A percentile compares a stretch with the other conserved stretches of the same genome.
Conservation (phyloP, 1,140 invertebrate species). For the Drosophila nebulosa region DNA sequence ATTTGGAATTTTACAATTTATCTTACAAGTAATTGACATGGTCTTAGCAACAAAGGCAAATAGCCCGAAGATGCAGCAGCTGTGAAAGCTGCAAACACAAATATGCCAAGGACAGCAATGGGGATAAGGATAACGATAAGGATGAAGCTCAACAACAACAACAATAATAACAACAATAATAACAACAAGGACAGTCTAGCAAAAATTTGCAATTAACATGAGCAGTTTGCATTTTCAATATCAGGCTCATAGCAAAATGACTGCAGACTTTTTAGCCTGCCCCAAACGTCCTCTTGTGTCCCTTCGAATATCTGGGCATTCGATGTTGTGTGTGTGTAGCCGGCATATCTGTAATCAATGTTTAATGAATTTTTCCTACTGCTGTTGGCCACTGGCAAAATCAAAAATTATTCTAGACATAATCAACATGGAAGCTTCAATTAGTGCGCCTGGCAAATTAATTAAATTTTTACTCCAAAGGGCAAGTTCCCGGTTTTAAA, state of each 20-base stretch:
- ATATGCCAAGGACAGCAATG: background rate
- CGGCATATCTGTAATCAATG: conserved; percentile 54
- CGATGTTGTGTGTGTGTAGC: background rate
- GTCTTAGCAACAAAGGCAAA: conserved; percentile 18
- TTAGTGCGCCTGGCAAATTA: conserved; percentile 29
- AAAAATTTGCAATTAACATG: conserved; percentile 57
- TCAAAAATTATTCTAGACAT: conserved; percentile 46
- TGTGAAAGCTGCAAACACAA: conserved; percentile 23
- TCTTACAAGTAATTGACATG: conserved; percentile 45
- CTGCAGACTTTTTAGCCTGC: no score
- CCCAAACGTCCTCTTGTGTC: background rate
- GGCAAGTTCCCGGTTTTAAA: background rate
- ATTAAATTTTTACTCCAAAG: conserved; percentile 33
- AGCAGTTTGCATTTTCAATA: conserved; percentile 31
- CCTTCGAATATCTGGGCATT: background rate
- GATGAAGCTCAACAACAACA: background rate
- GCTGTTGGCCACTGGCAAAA: conserved; percentile 7
- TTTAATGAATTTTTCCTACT: conserved; percentile 50
- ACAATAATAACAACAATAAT: background rate
- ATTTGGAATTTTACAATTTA: conserved; percentile 41
- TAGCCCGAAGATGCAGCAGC: conserved; percentile 15
- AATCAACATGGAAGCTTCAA: conserved; percentile 39
- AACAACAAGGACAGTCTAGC: background rate
- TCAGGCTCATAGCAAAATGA: conserved; percentile 2
- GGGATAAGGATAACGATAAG: conserved; percentile 8